Percentiles rank a stretch among this genome's conserved stretches.
These are phyloP conservation scores for Istiophorus platypterus DNA, from an alignment of 2,113 vertebrate species.

Conservation along the genomic window DNA sequence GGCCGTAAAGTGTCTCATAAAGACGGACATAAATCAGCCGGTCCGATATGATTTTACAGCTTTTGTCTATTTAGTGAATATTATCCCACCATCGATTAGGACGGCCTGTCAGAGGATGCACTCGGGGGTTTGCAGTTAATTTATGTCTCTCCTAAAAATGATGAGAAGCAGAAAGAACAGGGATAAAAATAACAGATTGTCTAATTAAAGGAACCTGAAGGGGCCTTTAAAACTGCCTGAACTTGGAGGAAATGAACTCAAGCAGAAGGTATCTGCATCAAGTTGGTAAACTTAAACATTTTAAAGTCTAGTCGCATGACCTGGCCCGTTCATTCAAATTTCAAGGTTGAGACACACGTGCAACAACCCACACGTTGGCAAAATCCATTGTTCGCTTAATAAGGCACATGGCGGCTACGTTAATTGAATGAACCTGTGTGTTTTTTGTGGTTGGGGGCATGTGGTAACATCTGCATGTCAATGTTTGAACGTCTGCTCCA, in stretches of 20 bases:
- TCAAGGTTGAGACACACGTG: background rate
- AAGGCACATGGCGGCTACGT: too few relatives aligned
- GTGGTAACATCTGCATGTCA: too few relatives aligned
- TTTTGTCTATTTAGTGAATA: constrained; percentile 48
- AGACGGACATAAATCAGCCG: constrained; percentile 42
- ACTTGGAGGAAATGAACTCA: background rate
- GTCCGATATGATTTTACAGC: constrained; percentile 34
- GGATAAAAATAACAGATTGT: constrained; percentile 49
- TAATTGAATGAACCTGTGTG: too few relatives aligned
- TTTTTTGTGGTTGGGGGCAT: too few relatives aligned
- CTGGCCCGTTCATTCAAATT: too few relatives aligned
- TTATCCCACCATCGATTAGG: constrained; percentile 39
- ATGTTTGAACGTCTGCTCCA: too few relatives aligned
- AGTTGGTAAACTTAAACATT: constrained; percentile 3
- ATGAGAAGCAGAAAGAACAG: constrained; percentile 38
- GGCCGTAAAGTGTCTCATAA: constrained; percentile 43
- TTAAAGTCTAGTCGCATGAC: background rate
- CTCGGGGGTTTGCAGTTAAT: constrained; percentile 15
- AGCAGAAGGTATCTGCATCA: constrained; percentile 3
- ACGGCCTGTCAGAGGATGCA: background rate
- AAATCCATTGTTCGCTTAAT: too few relatives aligned
- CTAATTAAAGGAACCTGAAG: constrained; percentile 50
- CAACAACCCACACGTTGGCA: too few relatives aligned
- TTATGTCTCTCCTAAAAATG: constrained; percentile 56
- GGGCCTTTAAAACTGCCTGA: constrained; percentile 31